Percentiles rank a stretch among this genome's conserved stretches.
Conservation (phyloP, 2,113 vertebrate genomes). For the Istiophorus platypterus region DNA sequence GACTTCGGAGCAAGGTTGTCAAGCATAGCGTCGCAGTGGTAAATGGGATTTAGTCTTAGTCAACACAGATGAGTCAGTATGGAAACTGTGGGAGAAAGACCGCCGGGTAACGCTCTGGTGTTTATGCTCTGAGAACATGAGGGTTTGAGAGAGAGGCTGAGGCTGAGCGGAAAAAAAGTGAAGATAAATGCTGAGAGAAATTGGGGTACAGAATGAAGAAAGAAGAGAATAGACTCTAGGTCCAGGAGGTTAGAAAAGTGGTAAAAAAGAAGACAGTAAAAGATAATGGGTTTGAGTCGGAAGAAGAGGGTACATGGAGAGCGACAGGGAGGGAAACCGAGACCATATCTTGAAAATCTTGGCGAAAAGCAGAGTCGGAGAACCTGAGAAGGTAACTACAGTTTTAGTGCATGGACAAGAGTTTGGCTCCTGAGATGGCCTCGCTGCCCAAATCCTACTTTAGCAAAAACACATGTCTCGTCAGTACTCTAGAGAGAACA, state of each 20-base stretch:
- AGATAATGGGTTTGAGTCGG: background rate
- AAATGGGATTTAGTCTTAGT: constrained; percentile 77
- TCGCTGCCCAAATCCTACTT: constrained; percentile 42
- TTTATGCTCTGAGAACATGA: constrained; percentile 49
- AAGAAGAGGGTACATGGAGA: constrained; percentile 1
- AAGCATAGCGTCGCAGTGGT: constrained; percentile 40
- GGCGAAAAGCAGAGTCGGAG: background rate
- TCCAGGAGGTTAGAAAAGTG: constrained; percentile 39
- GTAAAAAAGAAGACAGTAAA: background rate
- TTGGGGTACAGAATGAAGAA: background rate
- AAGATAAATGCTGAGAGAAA: constrained; percentile 33
- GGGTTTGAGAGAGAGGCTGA: constrained; percentile 19
- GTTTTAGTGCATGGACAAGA: constrained; percentile 4
- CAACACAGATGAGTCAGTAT: constrained; percentile 77
- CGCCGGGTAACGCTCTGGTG: constrained; percentile 51
- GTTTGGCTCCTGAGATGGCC: constrained; percentile 19
- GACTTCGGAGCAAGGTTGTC: constrained; percentile 70
- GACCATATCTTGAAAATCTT: constrained; percentile 2
- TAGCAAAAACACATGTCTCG: constrained; percentile 11
- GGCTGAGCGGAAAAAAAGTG: background rate
- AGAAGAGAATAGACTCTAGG: constrained; percentile 28
- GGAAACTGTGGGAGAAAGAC: constrained; percentile 70
- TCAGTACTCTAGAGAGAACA: background rate
- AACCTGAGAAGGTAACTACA: constrained; percentile 36
- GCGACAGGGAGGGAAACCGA: background rate